Percentiles rank a stretch among this genome's conserved stretches.
phyloP scores from a whole-genome alignment of 1,140 invertebrate species.

The Limonius californicus region DNA sequence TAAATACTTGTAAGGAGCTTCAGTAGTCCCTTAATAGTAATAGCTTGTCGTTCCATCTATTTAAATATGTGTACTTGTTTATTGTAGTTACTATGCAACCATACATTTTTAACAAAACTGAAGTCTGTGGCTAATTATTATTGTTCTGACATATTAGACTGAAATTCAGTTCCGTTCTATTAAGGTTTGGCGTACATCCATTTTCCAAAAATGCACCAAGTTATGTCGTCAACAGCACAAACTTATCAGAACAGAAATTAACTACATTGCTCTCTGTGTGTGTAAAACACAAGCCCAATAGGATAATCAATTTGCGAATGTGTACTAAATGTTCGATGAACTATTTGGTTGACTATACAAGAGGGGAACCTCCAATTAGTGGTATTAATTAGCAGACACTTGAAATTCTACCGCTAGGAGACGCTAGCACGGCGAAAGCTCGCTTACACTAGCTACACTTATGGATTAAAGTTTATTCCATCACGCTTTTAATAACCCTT shows the following conservation, averaged over 20 bases:
- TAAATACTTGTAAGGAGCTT: too few relatives aligned
- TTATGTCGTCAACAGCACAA: constrained; percentile 18
- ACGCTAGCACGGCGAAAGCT: constrained; percentile 22
- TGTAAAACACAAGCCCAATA: constrained; percentile 18
- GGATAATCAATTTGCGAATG: background rate
- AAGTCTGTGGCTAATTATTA: background rate
- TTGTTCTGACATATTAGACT: background rate
- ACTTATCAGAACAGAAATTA: constrained; percentile 27
- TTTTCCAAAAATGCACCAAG: background rate
- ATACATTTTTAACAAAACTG: background rate
- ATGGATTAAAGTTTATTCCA: background rate
- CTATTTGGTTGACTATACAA: constrained; percentile 26
- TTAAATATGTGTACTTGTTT: too few relatives aligned
- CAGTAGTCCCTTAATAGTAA: too few relatives aligned
- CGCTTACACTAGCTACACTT: constrained; percentile 2
- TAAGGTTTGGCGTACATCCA: background rate
- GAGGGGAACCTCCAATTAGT: constrained; percentile 45
- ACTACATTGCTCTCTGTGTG: constrained; percentile 24
- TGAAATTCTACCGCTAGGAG: constrained; percentile 39
- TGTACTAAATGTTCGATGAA: constrained; percentile 11
- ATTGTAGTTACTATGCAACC: too few relatives aligned
- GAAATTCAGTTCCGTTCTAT: background rate
- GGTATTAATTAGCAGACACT: constrained; percentile 46
- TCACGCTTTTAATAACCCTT: background rate
- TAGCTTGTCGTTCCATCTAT: too few relatives aligned